phyloP scores from a whole-genome alignment of 2,113 vertebrate genomes.

The Pteruthius melanotis region DNA sequence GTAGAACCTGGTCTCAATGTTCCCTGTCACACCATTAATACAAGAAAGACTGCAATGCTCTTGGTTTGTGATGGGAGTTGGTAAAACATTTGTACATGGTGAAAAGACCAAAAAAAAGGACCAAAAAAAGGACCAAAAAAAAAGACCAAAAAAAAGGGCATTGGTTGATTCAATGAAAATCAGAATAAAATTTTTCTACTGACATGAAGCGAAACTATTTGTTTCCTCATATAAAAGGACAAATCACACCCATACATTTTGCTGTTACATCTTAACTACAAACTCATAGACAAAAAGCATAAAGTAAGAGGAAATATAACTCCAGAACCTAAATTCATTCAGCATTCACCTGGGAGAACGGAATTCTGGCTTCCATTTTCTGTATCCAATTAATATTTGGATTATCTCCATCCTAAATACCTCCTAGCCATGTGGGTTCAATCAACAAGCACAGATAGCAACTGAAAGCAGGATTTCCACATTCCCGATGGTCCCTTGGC shows the following conservation, averaged over 20 bases:
- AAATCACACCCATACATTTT: background rate
- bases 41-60: background rate
- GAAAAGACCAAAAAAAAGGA: background rate
- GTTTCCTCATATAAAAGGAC: background rate
- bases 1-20: background rate
- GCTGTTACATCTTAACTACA: background rate
- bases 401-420: background rate
- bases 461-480: background rate
- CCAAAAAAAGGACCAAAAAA: too few relatives aligned
- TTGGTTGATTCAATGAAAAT: background rate
- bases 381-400: conserved; percentile 12
- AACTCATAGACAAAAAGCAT: background rate
- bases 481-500: background rate
- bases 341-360: background rate
- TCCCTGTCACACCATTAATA: background rate
- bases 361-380: background rate
- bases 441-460: background rate
- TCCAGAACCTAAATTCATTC: background rate
- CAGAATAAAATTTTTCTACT: background rate
- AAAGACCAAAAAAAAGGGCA: background rate
- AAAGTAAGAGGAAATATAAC: background rate
- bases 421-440: background rate
- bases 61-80: background rate
- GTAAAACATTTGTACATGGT: background rate
- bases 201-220: background rate